Percentiles rank a stretch among this genome's conserved stretches.
Conservation (phyloP, 2,888 invertebrate species). For the Autographa gamma region DNA sequence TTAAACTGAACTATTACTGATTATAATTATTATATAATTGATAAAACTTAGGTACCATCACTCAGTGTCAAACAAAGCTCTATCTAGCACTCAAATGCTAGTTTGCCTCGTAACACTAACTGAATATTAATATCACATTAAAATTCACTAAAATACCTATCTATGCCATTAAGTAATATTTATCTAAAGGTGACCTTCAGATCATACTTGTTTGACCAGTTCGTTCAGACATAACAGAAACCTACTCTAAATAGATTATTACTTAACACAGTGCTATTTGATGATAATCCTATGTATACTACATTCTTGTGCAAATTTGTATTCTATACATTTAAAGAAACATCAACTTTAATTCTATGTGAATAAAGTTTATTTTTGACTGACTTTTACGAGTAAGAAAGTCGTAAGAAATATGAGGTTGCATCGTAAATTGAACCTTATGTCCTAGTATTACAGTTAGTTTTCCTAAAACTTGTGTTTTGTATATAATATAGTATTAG, state of each 20-base stretch:
- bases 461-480: no score
- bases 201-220: slow-evolving; percentile 38
- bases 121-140: not conserved
- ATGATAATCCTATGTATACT: slow-evolving; percentile 29
- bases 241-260: slow-evolving; percentile 34
- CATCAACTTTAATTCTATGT: no score
- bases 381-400: no score
- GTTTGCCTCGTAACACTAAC: not conserved
- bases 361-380: no score
- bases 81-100: not conserved
- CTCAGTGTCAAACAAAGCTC: not conserved
- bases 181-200: slow-evolving; percentile 53
- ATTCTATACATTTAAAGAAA: no score
- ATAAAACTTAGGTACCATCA: not conserved
- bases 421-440: no score
- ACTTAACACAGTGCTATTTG: slow-evolving; percentile 29
- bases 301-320: no score
- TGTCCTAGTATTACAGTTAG: no score
- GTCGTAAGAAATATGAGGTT: no score
- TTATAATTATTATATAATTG: slow-evolving; percentile 15
- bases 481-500: no score
- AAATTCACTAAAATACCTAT: slow-evolving; percentile 29
- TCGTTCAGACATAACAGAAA: slow-evolving; percentile 32
- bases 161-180: slow-evolving; percentile 52
- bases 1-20: no score